phyloP scores from a whole-genome alignment of 2,797 vertebrate species.

The Pelochelys cantorii region DNA sequence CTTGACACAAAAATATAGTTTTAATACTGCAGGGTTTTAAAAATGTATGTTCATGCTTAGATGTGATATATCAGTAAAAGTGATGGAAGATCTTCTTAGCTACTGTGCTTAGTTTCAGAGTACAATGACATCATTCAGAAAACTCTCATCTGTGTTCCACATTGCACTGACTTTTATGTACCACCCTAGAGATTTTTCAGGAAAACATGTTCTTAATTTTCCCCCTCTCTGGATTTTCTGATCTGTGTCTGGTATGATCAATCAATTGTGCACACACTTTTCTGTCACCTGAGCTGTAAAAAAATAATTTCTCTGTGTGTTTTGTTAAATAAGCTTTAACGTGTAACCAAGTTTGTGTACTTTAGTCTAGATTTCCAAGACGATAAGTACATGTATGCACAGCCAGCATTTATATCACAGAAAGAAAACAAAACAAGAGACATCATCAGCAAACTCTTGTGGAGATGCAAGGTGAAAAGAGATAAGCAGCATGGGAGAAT shows the following conservation, averaged over 20 bases:
- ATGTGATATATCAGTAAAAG: constrained; percentile 32
- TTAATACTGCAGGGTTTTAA: constrained; percentile 56
- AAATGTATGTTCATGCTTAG: constrained; percentile 54
- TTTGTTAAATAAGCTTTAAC: constrained; percentile 57
- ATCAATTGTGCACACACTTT: constrained; percentile 36
- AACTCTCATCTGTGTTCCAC: constrained; percentile 4
- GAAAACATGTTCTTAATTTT: constrained; percentile 26
- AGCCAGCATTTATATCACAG: constrained; percentile 4
- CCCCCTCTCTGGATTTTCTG: constrained; percentile 36
- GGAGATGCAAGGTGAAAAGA: background rate
- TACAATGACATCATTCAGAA: background rate
- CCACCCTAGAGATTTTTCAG: background rate
- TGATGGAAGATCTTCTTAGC: constrained; percentile 33
- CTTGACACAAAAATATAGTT: constrained; percentile 57
- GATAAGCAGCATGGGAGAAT: background rate
- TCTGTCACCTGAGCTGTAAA: constrained; percentile 39
- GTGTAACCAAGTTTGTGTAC: background rate
- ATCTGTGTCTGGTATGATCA: constrained; percentile 43
- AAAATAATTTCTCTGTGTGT: constrained; percentile 37
- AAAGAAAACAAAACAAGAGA: background rate
- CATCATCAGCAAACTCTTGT: background rate
- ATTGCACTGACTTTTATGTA: background rate
- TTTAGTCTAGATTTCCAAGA: constrained; percentile 46
- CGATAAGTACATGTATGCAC: constrained; percentile 27
- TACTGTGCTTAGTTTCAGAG: background rate